Conservation (phyloP, 2,888 invertebrate species). For the Taphrorychus bicolor region DNA sequence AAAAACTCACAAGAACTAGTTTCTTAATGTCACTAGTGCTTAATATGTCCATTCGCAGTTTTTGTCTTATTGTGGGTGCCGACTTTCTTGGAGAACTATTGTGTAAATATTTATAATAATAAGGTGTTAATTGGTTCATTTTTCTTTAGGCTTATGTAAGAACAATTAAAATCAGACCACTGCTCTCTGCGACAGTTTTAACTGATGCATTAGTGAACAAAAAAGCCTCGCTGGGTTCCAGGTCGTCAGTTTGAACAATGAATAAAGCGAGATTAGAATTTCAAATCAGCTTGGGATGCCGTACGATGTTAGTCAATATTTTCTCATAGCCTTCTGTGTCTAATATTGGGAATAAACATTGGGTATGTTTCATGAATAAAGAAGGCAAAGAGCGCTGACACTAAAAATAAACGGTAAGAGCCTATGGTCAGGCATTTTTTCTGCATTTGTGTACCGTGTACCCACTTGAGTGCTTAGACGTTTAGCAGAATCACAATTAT, state of each 20-base stretch:
- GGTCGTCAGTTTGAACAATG: constrained; percentile 33
- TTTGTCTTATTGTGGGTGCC: neutral
- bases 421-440: constrained; percentile 5
- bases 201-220: too few relatives aligned
- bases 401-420: constrained; percentile 7
- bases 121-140: neutral
- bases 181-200: neutral
- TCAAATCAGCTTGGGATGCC: constrained; percentile 34
- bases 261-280: constrained; percentile 33
- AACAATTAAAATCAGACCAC: neutral
- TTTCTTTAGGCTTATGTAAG: neutral
- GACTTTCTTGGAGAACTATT: neutral
- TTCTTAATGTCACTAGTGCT: neutral
- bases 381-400: constrained; percentile 11
- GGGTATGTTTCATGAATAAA: constrained; percentile 14
- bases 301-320: constrained; percentile 32
- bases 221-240: constrained; percentile 17
- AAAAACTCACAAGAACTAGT: neutral
- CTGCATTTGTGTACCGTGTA: neutral
- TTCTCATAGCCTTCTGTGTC: constrained; percentile 40
- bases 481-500: too few relatives aligned
- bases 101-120: neutral
- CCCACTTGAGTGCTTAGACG: too few relatives aligned
- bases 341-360: constrained; percentile 37
- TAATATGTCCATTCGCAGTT: neutral